Evolutionary conservation across 2,113 vertebrate species (phyloP).

Genomic region (Odontesthes bonariensis): DNA sequence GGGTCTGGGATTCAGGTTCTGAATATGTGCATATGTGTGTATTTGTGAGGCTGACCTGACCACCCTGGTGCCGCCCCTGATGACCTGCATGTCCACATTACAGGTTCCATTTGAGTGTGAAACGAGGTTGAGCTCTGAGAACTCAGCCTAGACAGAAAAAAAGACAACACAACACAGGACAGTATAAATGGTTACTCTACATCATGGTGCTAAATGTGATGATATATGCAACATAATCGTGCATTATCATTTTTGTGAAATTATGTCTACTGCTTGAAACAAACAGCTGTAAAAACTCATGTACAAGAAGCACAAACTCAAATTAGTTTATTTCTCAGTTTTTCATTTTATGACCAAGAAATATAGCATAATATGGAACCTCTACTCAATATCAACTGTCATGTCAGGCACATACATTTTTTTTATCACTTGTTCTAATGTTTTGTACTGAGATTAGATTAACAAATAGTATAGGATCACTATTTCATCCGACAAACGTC

Average conservation of each 20-base stretch:
- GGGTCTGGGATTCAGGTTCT: no score
- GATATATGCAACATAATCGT: neutral
- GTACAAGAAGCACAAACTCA: neutral
- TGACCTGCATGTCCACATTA: constrained; percentile 92
- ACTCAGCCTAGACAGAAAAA: constrained; percentile 87
- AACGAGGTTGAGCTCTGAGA: constrained; percentile 96
- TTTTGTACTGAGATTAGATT: neutral
- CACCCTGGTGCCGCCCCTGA: constrained; percentile 91
- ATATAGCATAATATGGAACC: neutral
- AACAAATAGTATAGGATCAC: neutral
- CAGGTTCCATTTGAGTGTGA: constrained; percentile 93
- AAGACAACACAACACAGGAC: neutral
- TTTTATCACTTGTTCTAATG: constrained; percentile 6
- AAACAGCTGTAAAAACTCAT: neutral
- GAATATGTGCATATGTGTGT: neutral
- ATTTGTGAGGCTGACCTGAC: constrained; percentile 86
- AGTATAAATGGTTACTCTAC: neutral
- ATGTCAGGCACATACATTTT: neutral
- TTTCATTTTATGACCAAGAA: neutral
- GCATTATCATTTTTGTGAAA: neutral
- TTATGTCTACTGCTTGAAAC: neutral
- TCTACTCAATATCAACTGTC: neutral
- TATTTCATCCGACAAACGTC: neutral
- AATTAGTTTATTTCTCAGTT: neutral
- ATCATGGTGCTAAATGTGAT: neutral